Base-by-base conservation (phyloP, 2,888 invertebrate genomes). In the Acrobasis consociella region DNA sequence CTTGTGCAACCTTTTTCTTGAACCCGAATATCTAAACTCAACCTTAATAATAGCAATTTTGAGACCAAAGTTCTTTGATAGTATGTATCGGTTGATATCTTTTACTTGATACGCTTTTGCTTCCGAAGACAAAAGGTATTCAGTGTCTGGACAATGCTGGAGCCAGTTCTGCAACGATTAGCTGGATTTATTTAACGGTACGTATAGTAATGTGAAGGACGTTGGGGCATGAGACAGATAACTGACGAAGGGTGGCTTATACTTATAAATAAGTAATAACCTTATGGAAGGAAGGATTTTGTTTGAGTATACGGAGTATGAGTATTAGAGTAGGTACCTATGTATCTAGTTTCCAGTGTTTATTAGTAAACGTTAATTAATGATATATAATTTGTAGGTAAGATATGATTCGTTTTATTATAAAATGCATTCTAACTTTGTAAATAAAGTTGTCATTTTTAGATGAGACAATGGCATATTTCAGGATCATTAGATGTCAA, bases 181-280 rank as follows among this genome's bases (percentile, higher is more conserved):
- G 85, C 74, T 68, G 82, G 84, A 87, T 88, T 87, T 88, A 86
- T 88, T 83, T 87, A 87, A 90, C 87, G 86, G 86, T 84, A n/a
- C n/a, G n/a, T n/a, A n/a, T n/a, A 77, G 71, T 76, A 75, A 81
- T 82, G 80, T 75, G 64, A 69, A 69, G 71, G 71, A 72, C 68
- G 67, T 67, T 69, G 70, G 68, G 76, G 74, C 74, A 74, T 67
- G 55, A 55, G 55, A 49, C 67, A 66, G 64, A 55, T 65, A 71
- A 71, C 69, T 68, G 67, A 53, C 71, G 68, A 71, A 69, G 75
- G 75, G 74, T 70, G 68, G 10, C 11, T 17, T n/a, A n/a, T n/a
- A n/a, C n/a, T n/a, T n/a, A n/a, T n/a, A n/a, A n/a, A n/a, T n/a
- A n/a, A n/a, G n/a, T n/a, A n/a, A 11, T 46, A 5, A 10, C 2